Percentiles rank a stretch among this genome's conserved stretches.
These are phyloP conservation scores for Papilio dardanus DNA, from an alignment of 1,140 invertebrate genomes.

Conservation along the genomic window DNA sequence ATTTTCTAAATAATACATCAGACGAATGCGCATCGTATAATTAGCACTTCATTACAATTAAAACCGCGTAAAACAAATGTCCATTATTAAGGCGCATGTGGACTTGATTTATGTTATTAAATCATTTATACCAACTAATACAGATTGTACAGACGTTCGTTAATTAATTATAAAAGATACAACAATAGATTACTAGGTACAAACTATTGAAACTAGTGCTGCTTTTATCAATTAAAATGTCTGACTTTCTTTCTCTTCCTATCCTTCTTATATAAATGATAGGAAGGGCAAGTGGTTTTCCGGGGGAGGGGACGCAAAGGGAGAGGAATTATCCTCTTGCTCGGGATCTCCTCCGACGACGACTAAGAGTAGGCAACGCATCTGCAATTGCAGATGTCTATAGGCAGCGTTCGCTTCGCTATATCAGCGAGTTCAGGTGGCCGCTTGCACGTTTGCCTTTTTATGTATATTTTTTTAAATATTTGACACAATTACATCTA, in stretches of 20 bases:
- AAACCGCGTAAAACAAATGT: slow-evolving; percentile 48
- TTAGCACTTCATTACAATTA: slow-evolving; percentile 57
- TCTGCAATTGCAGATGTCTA: too few relatives aligned
- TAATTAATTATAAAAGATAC: background rate
- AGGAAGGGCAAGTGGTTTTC: too few relatives aligned
- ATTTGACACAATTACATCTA: background rate
- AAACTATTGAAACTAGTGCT: background rate
- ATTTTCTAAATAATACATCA: slow-evolving; percentile 39
- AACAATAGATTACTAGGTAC: background rate
- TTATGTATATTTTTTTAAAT: too few relatives aligned
- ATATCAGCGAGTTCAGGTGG: too few relatives aligned
- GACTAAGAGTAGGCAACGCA: too few relatives aligned
- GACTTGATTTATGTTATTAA: slow-evolving; percentile 22
- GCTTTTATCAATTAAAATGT: background rate
- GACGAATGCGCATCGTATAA: slow-evolving; percentile 44
- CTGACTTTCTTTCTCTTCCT: background rate
- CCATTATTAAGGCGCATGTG: slow-evolving; percentile 28
- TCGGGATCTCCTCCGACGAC: too few relatives aligned
- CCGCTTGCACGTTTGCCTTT: too few relatives aligned
- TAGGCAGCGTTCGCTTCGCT: too few relatives aligned
- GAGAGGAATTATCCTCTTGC: too few relatives aligned
- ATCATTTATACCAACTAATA: slow-evolving; percentile 31
- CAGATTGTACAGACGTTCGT: slow-evolving; percentile 5
- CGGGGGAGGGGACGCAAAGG: too few relatives aligned
- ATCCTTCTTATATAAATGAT: too few relatives aligned